phyloP scores from a whole-genome alignment of 1,140 invertebrate genomes.

The Orchestia grillus region DNA sequence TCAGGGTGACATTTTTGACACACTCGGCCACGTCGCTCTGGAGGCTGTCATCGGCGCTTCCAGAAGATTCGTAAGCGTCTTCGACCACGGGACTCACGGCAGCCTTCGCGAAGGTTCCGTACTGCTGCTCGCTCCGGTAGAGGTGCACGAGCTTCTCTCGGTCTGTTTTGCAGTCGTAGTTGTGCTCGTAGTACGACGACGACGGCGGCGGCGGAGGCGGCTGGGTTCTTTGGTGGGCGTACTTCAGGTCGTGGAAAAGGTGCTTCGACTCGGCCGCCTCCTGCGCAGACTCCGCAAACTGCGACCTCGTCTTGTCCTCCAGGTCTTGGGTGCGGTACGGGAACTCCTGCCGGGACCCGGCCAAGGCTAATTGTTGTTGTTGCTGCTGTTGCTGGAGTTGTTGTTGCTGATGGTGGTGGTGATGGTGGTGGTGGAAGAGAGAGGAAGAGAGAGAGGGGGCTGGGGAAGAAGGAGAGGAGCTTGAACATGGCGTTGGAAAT shows the following conservation, averaged over 20 bases:
- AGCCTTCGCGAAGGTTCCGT: not conserved
- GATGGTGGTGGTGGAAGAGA: constrained; percentile 17
- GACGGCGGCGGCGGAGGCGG: too few species aligned
- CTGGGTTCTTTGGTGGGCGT: not conserved
- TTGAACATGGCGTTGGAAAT: constrained; percentile 13
- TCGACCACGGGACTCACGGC: not conserved
- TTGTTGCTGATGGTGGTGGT: not conserved
- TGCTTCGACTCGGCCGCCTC: not conserved
- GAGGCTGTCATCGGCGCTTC: not conserved
- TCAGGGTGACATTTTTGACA: not conserved
- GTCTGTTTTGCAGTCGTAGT: not conserved
- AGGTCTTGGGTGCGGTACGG: not conserved
- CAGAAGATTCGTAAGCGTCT: not conserved
- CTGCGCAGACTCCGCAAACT: not conserved
- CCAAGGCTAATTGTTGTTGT: not conserved
- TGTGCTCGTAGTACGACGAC: not conserved
- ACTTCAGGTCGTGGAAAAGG: not conserved
- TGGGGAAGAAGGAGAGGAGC: not conserved
- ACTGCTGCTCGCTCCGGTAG: not conserved
- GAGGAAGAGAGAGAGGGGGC: constrained; percentile 41
- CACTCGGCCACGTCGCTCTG: not conserved
- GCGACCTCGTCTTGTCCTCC: not conserved
- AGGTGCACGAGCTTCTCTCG: not conserved
- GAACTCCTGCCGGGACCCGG: not conserved
- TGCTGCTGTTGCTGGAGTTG: not conserved